Conservation (phyloP, 2,888 invertebrate genomes). For the Drosophila paramelanica region DNA sequence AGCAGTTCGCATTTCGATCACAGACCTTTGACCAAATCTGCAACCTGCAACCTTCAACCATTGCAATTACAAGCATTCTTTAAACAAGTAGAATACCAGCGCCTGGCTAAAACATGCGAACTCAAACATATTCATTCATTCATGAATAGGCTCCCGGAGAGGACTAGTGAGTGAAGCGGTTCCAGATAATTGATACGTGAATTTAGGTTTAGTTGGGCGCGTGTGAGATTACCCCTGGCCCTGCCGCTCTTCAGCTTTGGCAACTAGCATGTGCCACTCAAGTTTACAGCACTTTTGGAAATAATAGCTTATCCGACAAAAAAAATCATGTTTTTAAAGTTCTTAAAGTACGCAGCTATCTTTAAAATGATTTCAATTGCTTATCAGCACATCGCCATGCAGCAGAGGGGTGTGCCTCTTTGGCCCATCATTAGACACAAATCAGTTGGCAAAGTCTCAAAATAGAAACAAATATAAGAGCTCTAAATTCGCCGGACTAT, state of each 20-base stretch:
- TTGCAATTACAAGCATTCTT: too few species aligned
- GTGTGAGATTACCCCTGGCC: conserved; percentile 80
- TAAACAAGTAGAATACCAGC: conserved; percentile 45
- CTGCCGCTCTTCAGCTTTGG: conserved; percentile 72
- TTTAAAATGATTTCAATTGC: conserved; percentile 8
- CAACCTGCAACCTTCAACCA: too few species aligned
- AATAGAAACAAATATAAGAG: background rate
- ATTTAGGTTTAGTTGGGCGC: too few species aligned
- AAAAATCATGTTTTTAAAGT: conserved; percentile 2
- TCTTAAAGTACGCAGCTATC: conserved; percentile 9
- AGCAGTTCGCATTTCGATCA: conserved; percentile 53
- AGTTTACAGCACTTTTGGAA: conserved; percentile 70
- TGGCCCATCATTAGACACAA: conserved; percentile 17
- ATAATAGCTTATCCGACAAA: conserved; percentile 3
- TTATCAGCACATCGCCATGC: background rate
- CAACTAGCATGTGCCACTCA: conserved; percentile 65
- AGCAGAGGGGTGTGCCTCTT: background rate
- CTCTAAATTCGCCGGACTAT: background rate
- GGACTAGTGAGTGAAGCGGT: too few species aligned
- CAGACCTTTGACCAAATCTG: background rate
- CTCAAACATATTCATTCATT: too few species aligned
- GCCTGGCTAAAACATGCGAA: conserved; percentile 84
- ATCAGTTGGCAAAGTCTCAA: conserved; percentile 3
- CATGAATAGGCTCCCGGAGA: too few species aligned
- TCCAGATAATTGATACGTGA: too few species aligned